A percentile compares a stretch with the other conserved stretches of the same genome.
These are phyloP conservation scores for Nilaparvata lugens DNA, from an alignment of 1,140 invertebrate genomes.

Conservation along the genomic window DNA sequence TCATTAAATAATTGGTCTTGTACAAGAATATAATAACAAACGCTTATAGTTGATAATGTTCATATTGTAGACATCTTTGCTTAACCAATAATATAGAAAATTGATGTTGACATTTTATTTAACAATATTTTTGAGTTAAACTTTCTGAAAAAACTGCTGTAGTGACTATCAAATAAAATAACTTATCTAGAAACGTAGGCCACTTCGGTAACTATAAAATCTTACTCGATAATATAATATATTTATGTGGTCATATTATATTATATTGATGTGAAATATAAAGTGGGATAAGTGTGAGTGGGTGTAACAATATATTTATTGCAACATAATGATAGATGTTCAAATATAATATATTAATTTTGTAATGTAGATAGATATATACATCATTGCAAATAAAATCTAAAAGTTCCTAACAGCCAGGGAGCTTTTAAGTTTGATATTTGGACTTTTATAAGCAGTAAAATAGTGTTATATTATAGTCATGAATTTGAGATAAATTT, in stretches of 20 bases:
- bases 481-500: no score
- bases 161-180: neutral
- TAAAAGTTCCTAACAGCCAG: slow-evolving; percentile 4
- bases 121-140: neutral
- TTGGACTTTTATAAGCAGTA: no score
- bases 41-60: neutral
- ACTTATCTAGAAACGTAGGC: no score
- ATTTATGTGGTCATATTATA: neutral
- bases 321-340: neutral
- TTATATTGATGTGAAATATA: neutral
- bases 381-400: neutral
- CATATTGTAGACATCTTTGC: neutral
- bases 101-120: neutral
- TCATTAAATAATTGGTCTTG: neutral
- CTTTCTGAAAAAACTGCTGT: slow-evolving; percentile 1
- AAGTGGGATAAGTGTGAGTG: neutral
- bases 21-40: neutral
- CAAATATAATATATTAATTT: neutral
- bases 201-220: no score
- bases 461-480: no score
- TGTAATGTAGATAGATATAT: neutral
- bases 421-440: neutral
- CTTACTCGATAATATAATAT: no score
- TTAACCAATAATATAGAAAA: neutral
- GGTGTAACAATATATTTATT: neutral